Percentiles rank a stretch among this genome's conserved stretches.
These are phyloP conservation scores for Sturnus vulgaris DNA, from an alignment of 2,113 vertebrate genomes.

Conservation along the genomic window DNA sequence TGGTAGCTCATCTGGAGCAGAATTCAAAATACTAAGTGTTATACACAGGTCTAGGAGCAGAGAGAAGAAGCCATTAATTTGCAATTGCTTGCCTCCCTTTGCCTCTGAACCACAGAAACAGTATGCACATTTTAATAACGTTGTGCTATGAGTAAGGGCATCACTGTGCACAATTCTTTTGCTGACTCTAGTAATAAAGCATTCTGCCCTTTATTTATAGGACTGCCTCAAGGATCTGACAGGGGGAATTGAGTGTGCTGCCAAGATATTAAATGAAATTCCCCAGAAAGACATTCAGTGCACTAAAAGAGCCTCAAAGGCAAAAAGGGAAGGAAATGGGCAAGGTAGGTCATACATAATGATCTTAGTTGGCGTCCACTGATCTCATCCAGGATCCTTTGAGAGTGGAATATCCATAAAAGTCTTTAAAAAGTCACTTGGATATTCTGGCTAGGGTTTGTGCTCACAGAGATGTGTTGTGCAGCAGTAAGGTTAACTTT, in stretches of 20 bases:
- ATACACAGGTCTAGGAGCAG: background rate
- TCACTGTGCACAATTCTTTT: conserved; percentile 51
- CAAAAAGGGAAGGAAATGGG: conserved; percentile 59
- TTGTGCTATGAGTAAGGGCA: conserved; percentile 35
- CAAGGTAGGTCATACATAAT: conserved; percentile 69
- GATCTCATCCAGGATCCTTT: conserved; percentile 50
- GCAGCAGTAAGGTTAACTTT: background rate
- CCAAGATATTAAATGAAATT: conserved; percentile 76
- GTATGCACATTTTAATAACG: conserved; percentile 1
- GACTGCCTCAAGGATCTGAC: conserved; percentile 69
- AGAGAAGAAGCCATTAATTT: background rate
- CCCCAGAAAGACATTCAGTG: conserved; percentile 67
- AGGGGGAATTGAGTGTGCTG: conserved; percentile 68
- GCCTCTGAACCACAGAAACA: background rate
- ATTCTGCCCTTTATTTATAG: conserved; percentile 71
- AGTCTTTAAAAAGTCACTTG: conserved; percentile 34
- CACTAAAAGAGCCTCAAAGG: conserved; percentile 64
- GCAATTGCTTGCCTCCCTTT: background rate
- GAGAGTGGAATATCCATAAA: conserved; percentile 22
- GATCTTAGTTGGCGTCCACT: conserved; percentile 21
- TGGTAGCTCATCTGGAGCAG: background rate
- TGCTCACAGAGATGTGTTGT: background rate
- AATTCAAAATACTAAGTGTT: background rate
- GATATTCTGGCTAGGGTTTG: conserved; percentile 12
- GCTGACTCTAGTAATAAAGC: conserved; percentile 66